Evolutionary conservation across 2,797 vertebrate species (phyloP), one percentile per base, ranked within the genome.

Genomic region (Botia almorhae): DNA sequence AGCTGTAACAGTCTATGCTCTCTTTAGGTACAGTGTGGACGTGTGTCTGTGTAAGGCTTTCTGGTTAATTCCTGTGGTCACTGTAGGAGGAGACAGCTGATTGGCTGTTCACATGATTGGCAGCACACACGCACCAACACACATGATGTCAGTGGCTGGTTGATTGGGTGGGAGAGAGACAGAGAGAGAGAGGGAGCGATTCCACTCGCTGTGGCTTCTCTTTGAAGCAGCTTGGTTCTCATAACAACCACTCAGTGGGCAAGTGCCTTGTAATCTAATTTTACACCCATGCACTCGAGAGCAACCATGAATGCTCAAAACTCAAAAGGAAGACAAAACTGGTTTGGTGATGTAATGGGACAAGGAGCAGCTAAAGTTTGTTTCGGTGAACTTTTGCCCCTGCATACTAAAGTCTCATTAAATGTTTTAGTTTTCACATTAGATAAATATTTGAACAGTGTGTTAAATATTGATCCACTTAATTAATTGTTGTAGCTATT

Each of bases 141-240:
- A 23, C 26, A 39, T 39, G 43, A 60, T 48, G 64, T 53, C 67
- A 50, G 23, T 80, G 26, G 76, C 39, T 17, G 29, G 26, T 50
- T 56, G 84, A 85, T 86, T 85, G 85, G 87, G 87, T 85, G 80
- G 85, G 72, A 83, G 86, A 80, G 84, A 21, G 76, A 83, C 1
- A 33, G 33, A 21, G 76, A 83, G 33, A 33, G 33, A 3, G 33
- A 26, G 23, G 23, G 82, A 81, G 81, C 87, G 72, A 60, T 51
- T 84, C 82, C 73, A 58, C 83, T 78, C 58, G 74, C 82, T 88
- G 89, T 80, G 91, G 90, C 89, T 89, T 68, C 69, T 74, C 88
- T 90, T 91, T 90, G 88, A 91, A 89, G 89, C 61, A 69, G 43
- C 33, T 89, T 80, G 36, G 68, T 84, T 89, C 87, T 91, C 85